Evolutionary conservation across 2,888 invertebrate species (phyloP), one percentile per base, ranked within the genome.

Genomic region (Leptinotarsa tumamoca): DNA sequence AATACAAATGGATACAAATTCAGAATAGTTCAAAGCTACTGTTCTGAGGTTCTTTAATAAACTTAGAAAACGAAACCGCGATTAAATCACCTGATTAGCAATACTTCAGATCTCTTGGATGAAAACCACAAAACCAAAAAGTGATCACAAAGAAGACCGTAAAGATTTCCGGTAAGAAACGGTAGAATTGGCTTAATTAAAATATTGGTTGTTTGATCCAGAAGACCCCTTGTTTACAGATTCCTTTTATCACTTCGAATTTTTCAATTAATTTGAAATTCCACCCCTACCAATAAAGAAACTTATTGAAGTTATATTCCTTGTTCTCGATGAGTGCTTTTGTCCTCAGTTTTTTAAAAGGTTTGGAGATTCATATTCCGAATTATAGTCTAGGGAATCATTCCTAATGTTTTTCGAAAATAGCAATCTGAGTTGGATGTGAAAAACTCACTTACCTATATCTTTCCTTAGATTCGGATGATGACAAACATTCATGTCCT

Each of bases 221-320:
- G 78, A 76, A 71, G 76, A 77, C 75, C 75, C 76, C 74, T 76
- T 82, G 82, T 81, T 81, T 81, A 75, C 72, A 72, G 72, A 75
- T 76, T 74, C 80, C 78, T 77, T 78, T 77, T 79, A 78, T 76
- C 82, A 78, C 80, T 79, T 79, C 78, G 79, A 82, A 83, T 81
- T 83, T 82, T 82, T 83, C 82, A 83, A 83, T 83, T 83, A 83
- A 82, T 82, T 82, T 79, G 69, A 76, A 66, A 72, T 68, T 61
- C 72, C 70, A 73, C 73, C 75, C 74, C 66, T 54, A 74, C 75
- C 76, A 74, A 79, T 79, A 78, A 77, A 74, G 76, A 76, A 77
- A 77, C 77, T 79, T 79, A 77, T 79, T 79, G 79, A 73, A 79
- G 79, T 78, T 77, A 74, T 74, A 73, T 76, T 72, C 74, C 77